Evolutionary conservation across 2,888 invertebrate genomes (phyloP).

Genomic region (Acronicta alni): DNA sequence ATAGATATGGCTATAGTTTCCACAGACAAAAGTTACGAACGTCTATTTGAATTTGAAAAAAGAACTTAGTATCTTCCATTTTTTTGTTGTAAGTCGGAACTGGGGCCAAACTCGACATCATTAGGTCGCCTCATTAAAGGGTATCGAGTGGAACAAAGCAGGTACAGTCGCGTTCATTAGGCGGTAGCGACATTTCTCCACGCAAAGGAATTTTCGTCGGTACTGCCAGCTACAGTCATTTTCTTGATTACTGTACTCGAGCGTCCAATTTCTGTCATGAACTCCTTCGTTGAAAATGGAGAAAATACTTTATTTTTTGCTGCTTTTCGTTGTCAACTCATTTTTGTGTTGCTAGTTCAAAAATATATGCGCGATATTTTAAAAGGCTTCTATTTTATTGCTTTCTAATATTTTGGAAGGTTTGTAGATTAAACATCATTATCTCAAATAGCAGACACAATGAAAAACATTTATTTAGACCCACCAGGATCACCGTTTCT

Average conservation of each 20-base stretch:
- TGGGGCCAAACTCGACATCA: slow-evolving; percentile 38
- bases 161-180: slow-evolving; percentile 57
- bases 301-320: slow-evolving; percentile 16
- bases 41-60: background rate
- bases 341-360: slow-evolving; percentile 5
- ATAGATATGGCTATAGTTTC: background rate
- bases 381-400: too few species aligned
- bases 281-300: slow-evolving; percentile 31
- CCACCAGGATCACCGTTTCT: too few species aligned
- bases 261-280: slow-evolving; percentile 55
- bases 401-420: too few species aligned
- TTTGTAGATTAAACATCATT: too few species aligned
- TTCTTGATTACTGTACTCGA: slow-evolving; percentile 61
- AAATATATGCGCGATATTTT: too few species aligned
- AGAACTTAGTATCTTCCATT: slow-evolving; percentile 2
- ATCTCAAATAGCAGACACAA: too few species aligned
- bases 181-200: slow-evolving; percentile 53
- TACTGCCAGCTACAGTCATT: slow-evolving; percentile 46
- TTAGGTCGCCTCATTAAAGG: slow-evolving; percentile 51
- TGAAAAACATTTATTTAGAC: too few species aligned
- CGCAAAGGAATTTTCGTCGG: slow-evolving; percentile 57
- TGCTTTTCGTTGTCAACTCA: slow-evolving; percentile 13
- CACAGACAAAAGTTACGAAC: background rate
- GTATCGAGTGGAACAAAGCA: slow-evolving; percentile 61
- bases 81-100: slow-evolving; percentile 13